Evolutionary conservation across 2,888 invertebrate species (phyloP).

Genomic region (Neoitamus cyanurus): DNA sequence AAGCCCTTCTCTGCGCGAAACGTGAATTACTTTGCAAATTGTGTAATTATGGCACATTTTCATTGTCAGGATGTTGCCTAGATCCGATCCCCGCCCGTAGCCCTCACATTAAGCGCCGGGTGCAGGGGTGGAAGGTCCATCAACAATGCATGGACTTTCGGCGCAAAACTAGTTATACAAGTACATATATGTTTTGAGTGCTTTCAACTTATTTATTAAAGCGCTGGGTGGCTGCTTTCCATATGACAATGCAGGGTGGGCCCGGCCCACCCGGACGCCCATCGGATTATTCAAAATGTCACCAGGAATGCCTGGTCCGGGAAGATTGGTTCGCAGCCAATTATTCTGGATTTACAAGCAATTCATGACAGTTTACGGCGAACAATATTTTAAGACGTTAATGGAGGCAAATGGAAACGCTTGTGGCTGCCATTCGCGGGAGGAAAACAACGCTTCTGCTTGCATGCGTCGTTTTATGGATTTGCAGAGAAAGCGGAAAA

Average conservation of each 20-base stretch:
- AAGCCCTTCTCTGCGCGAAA: not conserved
- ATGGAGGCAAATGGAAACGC: not conserved
- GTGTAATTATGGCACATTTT: not conserved
- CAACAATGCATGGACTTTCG: not conserved
- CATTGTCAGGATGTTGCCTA: not conserved
- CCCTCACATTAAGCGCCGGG: not conserved
- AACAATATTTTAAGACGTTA: not conserved
- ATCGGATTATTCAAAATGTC: not conserved
- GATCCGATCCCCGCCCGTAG: not conserved
- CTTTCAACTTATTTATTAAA: not conserved
- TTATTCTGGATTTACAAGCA: not conserved
- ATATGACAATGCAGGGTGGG: not conserved
- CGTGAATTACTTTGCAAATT: slow-evolving; percentile 21
- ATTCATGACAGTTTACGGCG: not conserved
- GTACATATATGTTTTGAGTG: not conserved
- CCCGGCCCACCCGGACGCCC: not conserved
- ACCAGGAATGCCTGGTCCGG: not conserved
- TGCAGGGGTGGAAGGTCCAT: not conserved
- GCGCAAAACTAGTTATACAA: not conserved
- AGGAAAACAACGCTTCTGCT: not conserved
- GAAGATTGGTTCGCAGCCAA: not conserved
- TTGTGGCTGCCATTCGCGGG: not conserved
- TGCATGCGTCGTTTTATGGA: not conserved
- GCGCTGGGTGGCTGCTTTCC: not conserved
- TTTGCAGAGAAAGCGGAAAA: not conserved